Evolutionary conservation across 2,113 vertebrate genomes (phyloP).

Genomic region (Cettia cetti): DNA sequence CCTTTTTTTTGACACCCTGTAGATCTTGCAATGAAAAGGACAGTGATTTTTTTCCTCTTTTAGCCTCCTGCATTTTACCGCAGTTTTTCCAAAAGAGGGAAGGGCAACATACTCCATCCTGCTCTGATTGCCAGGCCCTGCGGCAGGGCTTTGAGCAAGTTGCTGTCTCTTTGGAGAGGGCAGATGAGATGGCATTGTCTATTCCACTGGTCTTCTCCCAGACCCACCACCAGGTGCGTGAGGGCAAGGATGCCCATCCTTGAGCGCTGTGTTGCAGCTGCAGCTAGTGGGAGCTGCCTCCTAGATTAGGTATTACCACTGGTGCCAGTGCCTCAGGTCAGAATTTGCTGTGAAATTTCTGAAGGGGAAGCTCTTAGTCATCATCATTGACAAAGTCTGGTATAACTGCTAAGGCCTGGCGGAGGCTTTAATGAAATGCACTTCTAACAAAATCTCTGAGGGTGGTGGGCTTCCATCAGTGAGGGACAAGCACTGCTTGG

Average conservation of each 20-base stretch:
- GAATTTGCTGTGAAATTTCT: background rate
- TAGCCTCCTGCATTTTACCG: background rate
- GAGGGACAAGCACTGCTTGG: background rate
- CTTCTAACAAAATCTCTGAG: background rate
- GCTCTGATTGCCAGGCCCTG: background rate
- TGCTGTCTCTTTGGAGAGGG: background rate
- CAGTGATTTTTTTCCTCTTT: accelerated
- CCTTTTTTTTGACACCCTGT: background rate
- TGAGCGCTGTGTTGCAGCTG: background rate
- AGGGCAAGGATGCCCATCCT: too few species aligned
- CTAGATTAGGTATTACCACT: background rate
- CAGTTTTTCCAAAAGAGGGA: background rate
- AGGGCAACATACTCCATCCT: accelerated
- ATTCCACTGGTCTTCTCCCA: background rate
- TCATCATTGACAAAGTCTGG: background rate
- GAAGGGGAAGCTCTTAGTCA: background rate
- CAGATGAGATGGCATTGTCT: background rate
- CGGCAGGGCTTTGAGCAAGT: accelerated
- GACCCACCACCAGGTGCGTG: background rate
- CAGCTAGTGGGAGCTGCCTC: background rate
- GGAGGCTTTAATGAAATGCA: background rate
- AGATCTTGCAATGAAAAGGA: background rate
- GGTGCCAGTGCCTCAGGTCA: background rate
- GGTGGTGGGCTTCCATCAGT: background rate
- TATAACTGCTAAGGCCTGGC: background rate